These are phyloP conservation scores for Apeira syringaria DNA, from an alignment of 2,888 invertebrate species.

Conservation along the genomic window DNA sequence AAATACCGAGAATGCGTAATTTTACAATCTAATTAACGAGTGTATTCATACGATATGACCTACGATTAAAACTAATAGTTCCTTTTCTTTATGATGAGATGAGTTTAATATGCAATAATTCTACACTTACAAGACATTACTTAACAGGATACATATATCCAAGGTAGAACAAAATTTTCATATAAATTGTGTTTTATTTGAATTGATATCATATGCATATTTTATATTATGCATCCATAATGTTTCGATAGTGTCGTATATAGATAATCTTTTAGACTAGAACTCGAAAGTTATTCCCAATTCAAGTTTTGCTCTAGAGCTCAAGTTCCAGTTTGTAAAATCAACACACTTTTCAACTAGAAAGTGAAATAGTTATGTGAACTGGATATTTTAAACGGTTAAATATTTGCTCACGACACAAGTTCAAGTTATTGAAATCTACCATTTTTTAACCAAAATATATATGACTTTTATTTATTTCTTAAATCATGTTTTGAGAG, in stretches of 20 bases:
- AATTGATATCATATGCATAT: slow-evolving; percentile 18
- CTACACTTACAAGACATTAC: slow-evolving; percentile 8
- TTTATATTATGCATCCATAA: slow-evolving; percentile 3
- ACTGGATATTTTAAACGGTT: neutral
- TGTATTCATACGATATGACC: slow-evolving; percentile 1
- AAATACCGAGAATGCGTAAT: neutral
- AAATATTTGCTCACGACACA: neutral
- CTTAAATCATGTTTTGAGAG: too few species aligned
- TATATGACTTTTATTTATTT: too few species aligned
- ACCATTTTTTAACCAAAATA: too few species aligned
- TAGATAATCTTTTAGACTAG: too few species aligned
- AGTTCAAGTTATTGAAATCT: too few species aligned
- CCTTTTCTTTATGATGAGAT: slow-evolving; percentile 10
- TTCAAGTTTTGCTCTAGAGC: slow-evolving; percentile 14
- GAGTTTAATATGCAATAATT: slow-evolving; percentile 16
- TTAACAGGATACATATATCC: slow-evolving; percentile 29
- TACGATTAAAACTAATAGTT: slow-evolving; percentile 10
- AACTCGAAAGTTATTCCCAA: slow-evolving; percentile 6
- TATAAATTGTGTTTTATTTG: slow-evolving; percentile 18
- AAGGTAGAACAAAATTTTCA: slow-evolving; percentile 20
- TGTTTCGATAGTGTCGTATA: slow-evolving; percentile 4
- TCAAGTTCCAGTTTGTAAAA: slow-evolving; percentile 26
- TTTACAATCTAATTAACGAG: neutral
- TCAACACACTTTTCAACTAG: slow-evolving; percentile 38
- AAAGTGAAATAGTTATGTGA: slow-evolving; percentile 26